Conservation (phyloP, 30 jellyfish, hydroid and myxozoan species). For the Hydractinia echinata region DNA sequence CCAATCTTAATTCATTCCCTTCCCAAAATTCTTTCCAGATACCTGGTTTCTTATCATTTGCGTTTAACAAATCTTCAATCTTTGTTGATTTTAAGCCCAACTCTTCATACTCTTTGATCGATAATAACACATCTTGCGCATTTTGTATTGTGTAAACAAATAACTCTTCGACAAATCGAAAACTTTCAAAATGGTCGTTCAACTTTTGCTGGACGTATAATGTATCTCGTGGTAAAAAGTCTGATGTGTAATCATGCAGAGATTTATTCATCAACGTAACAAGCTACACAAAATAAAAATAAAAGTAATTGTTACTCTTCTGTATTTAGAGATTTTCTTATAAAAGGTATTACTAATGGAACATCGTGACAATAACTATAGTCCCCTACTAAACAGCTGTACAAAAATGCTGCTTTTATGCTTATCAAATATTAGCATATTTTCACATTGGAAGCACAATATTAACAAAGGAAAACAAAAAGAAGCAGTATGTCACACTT, state of each 20-base stretch:
- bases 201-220: conserved; percentile 59
- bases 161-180: conserved; percentile 53
- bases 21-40: conserved; percentile 63
- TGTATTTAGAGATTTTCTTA: too few species aligned
- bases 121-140: conserved; percentile 55
- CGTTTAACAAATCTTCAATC: conserved; percentile 29
- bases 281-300: conserved; percentile 30
- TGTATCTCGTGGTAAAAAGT: conserved; percentile 61
- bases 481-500: neutral
- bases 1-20: conserved; percentile 44
- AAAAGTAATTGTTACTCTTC: neutral
- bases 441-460: too few species aligned
- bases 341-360: too few species aligned
- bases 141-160: conserved; percentile 41
- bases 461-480: neutral
- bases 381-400: neutral
- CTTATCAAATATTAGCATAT: too few species aligned
- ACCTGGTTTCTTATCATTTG: conserved; percentile 22
- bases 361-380: too few species aligned
- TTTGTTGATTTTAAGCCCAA: conserved; percentile 40
- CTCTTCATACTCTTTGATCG: conserved; percentile 28
- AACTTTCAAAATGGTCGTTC: conserved; percentile 54
- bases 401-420: neutral
- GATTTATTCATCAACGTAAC: conserved; percentile 56
- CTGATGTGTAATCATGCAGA: conserved; percentile 57